These are phyloP conservation scores for Perithous albicinctus DNA, from an alignment of 2,888 invertebrate genomes.

Conservation along the genomic window DNA sequence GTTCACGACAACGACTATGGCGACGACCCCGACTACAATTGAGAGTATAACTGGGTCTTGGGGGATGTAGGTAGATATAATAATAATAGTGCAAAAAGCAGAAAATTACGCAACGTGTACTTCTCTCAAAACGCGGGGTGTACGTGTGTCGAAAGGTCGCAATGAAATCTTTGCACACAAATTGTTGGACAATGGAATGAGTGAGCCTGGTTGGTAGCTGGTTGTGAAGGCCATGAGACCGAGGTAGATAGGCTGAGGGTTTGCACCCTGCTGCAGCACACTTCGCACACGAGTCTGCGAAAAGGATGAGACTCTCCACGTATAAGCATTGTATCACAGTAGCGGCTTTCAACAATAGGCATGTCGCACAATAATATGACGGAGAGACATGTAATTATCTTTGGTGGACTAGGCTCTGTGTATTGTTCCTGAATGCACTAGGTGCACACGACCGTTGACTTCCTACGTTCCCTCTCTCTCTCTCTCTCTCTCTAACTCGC, in stretches of 20 bases:
- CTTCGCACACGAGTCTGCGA: conserved; percentile 33
- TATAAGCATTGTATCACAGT: conserved; percentile 66
- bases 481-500: background rate
- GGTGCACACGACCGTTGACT: conserved; percentile 61
- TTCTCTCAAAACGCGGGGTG: background rate
- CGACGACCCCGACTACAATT: conserved; percentile 49
- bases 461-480: conserved; percentile 49
- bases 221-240: conserved; percentile 20
- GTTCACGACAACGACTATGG: conserved; percentile 15
- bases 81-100: background rate
- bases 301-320: conserved; percentile 57
- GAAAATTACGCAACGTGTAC: background rate
- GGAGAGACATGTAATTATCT: conserved; percentile 75
- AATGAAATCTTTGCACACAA: conserved; percentile 47
- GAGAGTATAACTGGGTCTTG: conserved; percentile 54
- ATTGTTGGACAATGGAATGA: conserved; percentile 59
- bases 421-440: conserved; percentile 66
- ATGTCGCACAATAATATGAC: conserved; percentile 72
- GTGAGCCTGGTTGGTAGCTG: background rate
- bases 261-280: conserved; percentile 13
- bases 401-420: conserved; percentile 68
- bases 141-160: conserved; percentile 57
- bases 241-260: conserved; percentile 17
- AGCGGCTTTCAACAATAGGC: conserved; percentile 70
- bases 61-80: background rate